phyloP scores from a whole-genome alignment of 37 sponge, comb jelly and placozoan genomes.

The Petrosia ficiformis region DNA sequence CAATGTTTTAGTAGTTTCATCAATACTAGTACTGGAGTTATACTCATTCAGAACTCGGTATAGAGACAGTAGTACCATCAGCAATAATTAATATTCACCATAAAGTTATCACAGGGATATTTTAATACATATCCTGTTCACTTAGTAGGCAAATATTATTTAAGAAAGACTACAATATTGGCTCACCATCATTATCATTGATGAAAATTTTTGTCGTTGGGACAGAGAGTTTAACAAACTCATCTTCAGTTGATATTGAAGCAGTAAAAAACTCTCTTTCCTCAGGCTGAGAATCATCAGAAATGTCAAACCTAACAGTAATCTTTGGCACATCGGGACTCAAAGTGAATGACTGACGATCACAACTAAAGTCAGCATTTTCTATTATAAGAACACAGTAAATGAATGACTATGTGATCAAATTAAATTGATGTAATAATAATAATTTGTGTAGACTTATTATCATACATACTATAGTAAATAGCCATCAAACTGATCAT shows the following conservation, averaged over 20 bases:
- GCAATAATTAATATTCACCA: too few relatives aligned
- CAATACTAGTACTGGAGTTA: too few relatives aligned
- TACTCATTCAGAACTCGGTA: too few relatives aligned
- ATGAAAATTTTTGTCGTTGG: not conserved
- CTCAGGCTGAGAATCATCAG: not conserved
- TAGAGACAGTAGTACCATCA: too few relatives aligned
- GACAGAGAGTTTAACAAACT: not conserved
- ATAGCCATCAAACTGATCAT: not conserved
- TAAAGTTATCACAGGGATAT: too few relatives aligned
- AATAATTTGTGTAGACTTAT: too few relatives aligned
- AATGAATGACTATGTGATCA: not conserved
- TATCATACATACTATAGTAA: not conserved
- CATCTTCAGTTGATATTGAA: not conserved
- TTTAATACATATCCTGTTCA: too few relatives aligned
- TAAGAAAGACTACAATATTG: too few relatives aligned
- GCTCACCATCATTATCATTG: not conserved
- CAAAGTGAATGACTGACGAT: not conserved
- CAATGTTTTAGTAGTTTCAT: too few relatives aligned
- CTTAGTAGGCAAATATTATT: too few relatives aligned
- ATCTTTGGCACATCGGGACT: not conserved
- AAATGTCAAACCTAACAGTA: not conserved
- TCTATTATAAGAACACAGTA: not conserved
- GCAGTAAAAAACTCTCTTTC: not conserved
- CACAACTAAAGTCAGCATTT: not conserved
- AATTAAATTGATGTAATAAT: not conserved